These are phyloP conservation scores for Fukomys damarensis DNA, from an alignment of 2,113 vertebrate species.

Conservation along the genomic window DNA sequence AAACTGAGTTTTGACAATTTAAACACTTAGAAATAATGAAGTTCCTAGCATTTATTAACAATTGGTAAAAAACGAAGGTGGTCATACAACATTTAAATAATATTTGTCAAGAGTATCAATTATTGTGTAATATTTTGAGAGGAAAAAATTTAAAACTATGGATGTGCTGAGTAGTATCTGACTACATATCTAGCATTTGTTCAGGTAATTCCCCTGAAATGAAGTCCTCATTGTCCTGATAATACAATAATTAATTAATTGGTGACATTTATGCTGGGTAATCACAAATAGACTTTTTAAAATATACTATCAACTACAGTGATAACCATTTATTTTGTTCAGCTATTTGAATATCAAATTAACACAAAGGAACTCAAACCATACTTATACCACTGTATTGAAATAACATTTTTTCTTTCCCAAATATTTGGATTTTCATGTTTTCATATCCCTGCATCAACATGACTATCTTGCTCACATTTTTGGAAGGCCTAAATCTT, in stretches of 20 bases:
- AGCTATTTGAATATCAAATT: conserved; percentile 15
- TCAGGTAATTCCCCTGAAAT: conserved; percentile 24
- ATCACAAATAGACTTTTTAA: not conserved
- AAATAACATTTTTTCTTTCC: conserved; percentile 10
- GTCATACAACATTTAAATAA: conserved; percentile 9
- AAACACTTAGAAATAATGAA: not conserved
- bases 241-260: not conserved
- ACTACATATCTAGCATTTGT: not conserved
- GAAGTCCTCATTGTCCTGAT: not conserved
- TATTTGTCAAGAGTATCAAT: not conserved
- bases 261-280: not conserved
- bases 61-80: not conserved
- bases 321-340: conserved; percentile 15
- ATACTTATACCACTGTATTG: not conserved
- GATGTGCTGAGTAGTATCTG: not conserved
- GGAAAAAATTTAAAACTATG: conserved; percentile 15
- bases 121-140: not conserved
- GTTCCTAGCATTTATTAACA: not conserved
- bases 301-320: not conserved
- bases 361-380: not conserved
- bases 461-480: not conserved
- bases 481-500: not conserved
- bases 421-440: conserved; percentile 14
- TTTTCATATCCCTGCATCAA: not conserved
- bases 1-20: not conserved